phyloP scores from a whole-genome alignment of 2,113 vertebrate genomes.

The Coptodon rendalli region DNA sequence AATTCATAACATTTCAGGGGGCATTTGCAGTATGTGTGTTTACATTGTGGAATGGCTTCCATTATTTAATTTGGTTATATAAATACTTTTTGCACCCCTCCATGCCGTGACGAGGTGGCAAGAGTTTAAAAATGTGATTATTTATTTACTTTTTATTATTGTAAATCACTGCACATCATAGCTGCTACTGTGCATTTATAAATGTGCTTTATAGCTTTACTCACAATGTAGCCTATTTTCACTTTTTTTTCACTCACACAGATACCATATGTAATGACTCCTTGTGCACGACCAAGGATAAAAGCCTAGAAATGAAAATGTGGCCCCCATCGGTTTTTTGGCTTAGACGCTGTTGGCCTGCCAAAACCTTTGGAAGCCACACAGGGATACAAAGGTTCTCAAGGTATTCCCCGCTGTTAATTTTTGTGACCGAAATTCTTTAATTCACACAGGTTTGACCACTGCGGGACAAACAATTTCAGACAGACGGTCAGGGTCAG shows the following conservation, averaged over 20 bases:
- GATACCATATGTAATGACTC: neutral
- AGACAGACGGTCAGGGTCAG: conserved; percentile 39
- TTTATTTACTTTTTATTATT: neutral
- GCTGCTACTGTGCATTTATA: neutral
- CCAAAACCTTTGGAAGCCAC: conserved; percentile 1
- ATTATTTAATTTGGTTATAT: neutral
- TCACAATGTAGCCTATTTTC: neutral
- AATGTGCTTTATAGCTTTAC: neutral
- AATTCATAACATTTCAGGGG: neutral
- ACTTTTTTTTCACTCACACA: rapidly evolving
- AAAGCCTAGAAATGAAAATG: neutral
- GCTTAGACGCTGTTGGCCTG: neutral
- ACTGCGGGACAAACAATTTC: neutral
- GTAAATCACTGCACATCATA: neutral
- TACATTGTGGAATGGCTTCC: neutral
- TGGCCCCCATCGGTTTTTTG: neutral
- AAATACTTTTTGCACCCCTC: neutral
- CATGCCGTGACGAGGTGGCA: neutral
- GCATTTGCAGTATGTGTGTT: neutral
- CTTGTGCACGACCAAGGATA: neutral
- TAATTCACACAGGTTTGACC: conserved; percentile 22
- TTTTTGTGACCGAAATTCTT: neutral
- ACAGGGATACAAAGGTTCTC: neutral
- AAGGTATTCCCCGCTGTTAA: neutral
- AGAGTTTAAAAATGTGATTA: neutral